Evolutionary conservation across 2,888 invertebrate genomes (phyloP).

Genomic region (Orthosia incerta): DNA sequence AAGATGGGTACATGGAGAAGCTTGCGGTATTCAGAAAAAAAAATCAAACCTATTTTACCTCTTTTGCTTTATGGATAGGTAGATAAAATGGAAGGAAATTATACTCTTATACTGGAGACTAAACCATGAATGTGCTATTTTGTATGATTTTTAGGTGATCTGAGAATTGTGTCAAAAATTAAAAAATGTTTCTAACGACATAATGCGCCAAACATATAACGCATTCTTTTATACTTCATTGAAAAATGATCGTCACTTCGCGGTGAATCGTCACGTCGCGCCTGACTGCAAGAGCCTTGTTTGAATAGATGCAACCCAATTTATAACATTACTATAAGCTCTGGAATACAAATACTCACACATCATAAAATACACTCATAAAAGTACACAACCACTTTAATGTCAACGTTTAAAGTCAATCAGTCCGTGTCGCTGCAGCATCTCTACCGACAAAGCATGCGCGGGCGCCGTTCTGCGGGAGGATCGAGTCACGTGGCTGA

Average conservation of each 20-base stretch:
- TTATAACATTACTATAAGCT: conserved; percentile 24
- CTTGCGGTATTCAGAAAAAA: too few species aligned
- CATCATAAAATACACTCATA: background rate
- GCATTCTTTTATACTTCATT: background rate
- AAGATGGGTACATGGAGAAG: background rate
- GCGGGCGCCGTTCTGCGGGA: conserved; percentile 85
- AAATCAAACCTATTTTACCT: too few species aligned
- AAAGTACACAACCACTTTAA: background rate
- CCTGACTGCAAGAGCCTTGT: background rate
- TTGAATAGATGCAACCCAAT: background rate
- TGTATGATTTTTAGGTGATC: too few species aligned
- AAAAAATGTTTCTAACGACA: background rate
- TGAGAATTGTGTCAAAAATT: background rate
- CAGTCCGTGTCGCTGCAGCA: conserved; percentile 86
- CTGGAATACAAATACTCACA: conserved; percentile 1
- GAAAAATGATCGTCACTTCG: background rate
- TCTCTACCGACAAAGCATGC: conserved; percentile 83
- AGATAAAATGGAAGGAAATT: too few species aligned
- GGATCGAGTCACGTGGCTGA: conserved; percentile 85
- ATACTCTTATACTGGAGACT: background rate
- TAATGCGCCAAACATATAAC: background rate
- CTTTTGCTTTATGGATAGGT: too few species aligned
- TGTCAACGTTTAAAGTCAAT: conserved; percentile 82
- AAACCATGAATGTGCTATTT: background rate
- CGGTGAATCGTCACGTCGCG: background rate